These are phyloP conservation scores for Papilio xuthus DNA, from an alignment of 1,140 invertebrate genomes.

Conservation along the genomic window DNA sequence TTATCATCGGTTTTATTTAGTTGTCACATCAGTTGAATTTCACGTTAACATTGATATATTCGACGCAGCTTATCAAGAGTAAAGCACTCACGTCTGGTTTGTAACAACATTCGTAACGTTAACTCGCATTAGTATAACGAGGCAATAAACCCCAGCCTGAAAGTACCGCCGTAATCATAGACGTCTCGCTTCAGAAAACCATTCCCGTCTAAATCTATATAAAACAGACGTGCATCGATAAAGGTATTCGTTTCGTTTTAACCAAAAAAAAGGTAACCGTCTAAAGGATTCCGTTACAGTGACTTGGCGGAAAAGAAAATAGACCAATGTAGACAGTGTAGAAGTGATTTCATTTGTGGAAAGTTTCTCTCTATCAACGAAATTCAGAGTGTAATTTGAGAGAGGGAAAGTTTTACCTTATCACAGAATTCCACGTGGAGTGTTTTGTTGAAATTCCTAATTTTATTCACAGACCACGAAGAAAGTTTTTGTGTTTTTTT, in stretches of 20 bases:
- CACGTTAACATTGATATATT: conserved; percentile 7
- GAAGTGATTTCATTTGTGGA: conserved; percentile 77
- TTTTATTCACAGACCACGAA: conserved; percentile 61
- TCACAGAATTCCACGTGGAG: conserved; percentile 78
- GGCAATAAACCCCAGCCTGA: conserved; percentile 17
- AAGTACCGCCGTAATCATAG: conserved; percentile 24
- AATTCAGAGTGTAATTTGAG: conserved; percentile 79
- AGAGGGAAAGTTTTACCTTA: conserved; percentile 78
- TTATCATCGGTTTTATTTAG: neutral
- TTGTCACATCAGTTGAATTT: neutral
- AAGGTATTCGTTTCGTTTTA: conserved; percentile 29
- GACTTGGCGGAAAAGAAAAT: conserved; percentile 70
- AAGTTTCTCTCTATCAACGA: conserved; percentile 79
- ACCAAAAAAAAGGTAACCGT: conserved; percentile 26
- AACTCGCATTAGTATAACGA: conserved; percentile 32
- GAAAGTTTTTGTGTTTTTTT: conserved; percentile 48
- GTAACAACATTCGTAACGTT: conserved; percentile 16
- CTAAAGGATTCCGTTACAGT: conserved; percentile 57
- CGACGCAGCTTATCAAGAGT: neutral
- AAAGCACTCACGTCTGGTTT: neutral
- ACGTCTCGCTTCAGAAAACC: conserved; percentile 23
- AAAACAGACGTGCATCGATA: conserved; percentile 29
- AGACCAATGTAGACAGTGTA: conserved; percentile 70
- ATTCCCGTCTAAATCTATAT: conserved; percentile 26
- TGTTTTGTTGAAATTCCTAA: conserved; percentile 75